A percentile compares a stretch with the other conserved stretches of the same genome.
phyloP scores from a whole-genome alignment of 1,140 invertebrate species.

The Grapholita molesta region DNA sequence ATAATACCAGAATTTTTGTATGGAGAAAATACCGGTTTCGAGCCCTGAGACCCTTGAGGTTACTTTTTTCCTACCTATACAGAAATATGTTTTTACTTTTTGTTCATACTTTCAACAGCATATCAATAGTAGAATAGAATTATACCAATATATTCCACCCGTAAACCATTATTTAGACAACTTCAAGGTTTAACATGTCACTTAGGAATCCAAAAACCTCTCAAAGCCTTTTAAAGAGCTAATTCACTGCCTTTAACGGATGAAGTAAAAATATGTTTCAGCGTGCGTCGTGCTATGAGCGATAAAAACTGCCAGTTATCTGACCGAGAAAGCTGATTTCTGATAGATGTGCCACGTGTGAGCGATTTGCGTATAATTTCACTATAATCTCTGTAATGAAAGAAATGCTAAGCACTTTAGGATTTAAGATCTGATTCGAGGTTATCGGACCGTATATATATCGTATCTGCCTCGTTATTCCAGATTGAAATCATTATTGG shows the following conservation, averaged over 20 bases:
- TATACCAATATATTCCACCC: too few relatives aligned
- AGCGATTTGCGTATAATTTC: constrained; percentile 6
- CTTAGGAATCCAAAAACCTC: neutral
- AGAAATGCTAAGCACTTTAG: neutral
- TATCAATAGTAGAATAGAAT: too few relatives aligned
- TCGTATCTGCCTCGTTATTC: neutral
- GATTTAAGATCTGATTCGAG: neutral
- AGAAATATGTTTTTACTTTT: too few relatives aligned
- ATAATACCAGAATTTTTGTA: too few relatives aligned
- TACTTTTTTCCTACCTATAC: too few relatives aligned
- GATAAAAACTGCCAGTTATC: neutral
- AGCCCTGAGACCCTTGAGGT: too few relatives aligned
- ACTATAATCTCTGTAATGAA: neutral
- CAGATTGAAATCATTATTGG: neutral
- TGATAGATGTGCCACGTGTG: neutral
- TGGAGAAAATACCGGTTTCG: too few relatives aligned
- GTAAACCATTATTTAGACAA: too few relatives aligned
- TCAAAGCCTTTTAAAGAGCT: too few relatives aligned
- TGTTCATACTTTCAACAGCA: too few relatives aligned
- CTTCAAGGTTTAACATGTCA: neutral
- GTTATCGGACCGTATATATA: neutral
- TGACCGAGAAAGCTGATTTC: neutral
- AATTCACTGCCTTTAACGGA: neutral
- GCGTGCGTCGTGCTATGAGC: neutral
- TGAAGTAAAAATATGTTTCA: neutral